Conservation (phyloP, 1,140 invertebrate species). For the Thaumetopoea pityocampa region DNA sequence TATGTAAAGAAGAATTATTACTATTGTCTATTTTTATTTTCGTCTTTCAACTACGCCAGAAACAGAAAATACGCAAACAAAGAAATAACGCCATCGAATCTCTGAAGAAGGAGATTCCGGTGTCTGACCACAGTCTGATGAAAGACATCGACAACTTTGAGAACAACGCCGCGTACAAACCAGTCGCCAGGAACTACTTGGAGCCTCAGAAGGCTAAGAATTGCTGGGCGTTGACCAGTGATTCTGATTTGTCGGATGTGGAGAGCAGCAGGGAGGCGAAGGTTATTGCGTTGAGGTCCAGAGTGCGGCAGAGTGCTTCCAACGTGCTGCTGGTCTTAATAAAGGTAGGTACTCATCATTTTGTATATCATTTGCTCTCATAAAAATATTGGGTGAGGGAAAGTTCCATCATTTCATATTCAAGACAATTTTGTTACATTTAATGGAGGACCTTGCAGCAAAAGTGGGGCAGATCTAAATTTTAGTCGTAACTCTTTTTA, state of each 20-base stretch:
- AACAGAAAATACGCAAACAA: slow-evolving; percentile 65
- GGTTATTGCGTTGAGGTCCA: slow-evolving; percentile 56
- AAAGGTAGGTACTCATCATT: slow-evolving; percentile 44
- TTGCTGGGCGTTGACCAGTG: slow-evolving; percentile 58
- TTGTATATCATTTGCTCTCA: no score
- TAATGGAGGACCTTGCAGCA: no score
- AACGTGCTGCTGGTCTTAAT: slow-evolving; percentile 66
- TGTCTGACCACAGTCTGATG: slow-evolving; percentile 60
- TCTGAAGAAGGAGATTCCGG: slow-evolving; percentile 64
- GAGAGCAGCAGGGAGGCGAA: slow-evolving; percentile 61
- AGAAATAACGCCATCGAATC: slow-evolving; percentile 65
- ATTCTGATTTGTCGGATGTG: slow-evolving; percentile 70
- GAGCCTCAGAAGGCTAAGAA: slow-evolving; percentile 43
- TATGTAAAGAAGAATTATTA: no score
- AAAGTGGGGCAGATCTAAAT: no score
- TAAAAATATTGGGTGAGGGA: no score
- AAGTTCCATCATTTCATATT: no score
- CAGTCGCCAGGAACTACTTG: slow-evolving; percentile 50
- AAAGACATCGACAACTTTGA: slow-evolving; percentile 60
- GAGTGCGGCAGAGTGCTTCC: slow-evolving; percentile 65
- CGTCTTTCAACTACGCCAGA: no score
- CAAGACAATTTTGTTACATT: no score
- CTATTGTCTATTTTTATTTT: no score
- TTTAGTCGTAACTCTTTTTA: no score
- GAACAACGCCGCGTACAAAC: slow-evolving; percentile 52